A percentile compares a stretch with the other conserved stretches of the same genome.
These are phyloP conservation scores for Procambarus clarkii DNA, from an alignment of 1,140 invertebrate genomes.

Conservation along the genomic window DNA sequence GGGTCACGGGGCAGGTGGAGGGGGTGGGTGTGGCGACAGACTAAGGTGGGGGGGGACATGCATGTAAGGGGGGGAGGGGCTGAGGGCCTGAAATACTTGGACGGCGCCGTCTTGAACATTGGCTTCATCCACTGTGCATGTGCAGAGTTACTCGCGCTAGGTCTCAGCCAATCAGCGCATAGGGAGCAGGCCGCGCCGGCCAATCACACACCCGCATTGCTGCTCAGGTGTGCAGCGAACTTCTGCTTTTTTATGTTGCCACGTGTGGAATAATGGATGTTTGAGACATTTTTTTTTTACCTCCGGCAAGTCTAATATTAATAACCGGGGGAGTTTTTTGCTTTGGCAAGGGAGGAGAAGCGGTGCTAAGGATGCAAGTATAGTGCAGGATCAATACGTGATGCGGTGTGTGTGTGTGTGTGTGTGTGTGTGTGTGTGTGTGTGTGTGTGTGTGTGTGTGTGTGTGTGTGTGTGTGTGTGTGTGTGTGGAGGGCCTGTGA, in stretches of 20 bases:
- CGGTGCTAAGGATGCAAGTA: background rate
- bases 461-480: too few species aligned
- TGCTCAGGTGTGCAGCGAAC: slow-evolving; percentile 53
- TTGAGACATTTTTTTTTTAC: background rate
- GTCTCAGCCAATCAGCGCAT: slow-evolving; percentile 39
- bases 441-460: too few species aligned
- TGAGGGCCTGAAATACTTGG: background rate
- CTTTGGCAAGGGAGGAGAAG: background rate
- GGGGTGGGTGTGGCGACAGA: background rate
- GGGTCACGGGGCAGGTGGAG: background rate
- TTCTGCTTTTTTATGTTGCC: slow-evolving; percentile 34
- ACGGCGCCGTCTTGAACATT: slow-evolving; percentile 38
- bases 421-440: too few species aligned
- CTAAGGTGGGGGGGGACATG: background rate
- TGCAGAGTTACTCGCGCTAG: slow-evolving; percentile 50
- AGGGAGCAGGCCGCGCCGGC: background rate
- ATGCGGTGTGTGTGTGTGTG: background rate
- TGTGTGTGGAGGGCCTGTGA: too few species aligned
- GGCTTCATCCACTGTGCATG: slow-evolving; percentile 40
- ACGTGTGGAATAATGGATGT: slow-evolving; percentile 45
- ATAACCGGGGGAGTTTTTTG: slow-evolving; percentile 30
- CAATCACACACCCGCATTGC: slow-evolving; percentile 26
- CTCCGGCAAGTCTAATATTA: slow-evolving; percentile 17
- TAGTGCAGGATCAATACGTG: slow-evolving; percentile 19
- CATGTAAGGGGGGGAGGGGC: background rate